phyloP scores from a whole-genome alignment of 2,888 invertebrate genomes.

The Limnephilus auricula region DNA sequence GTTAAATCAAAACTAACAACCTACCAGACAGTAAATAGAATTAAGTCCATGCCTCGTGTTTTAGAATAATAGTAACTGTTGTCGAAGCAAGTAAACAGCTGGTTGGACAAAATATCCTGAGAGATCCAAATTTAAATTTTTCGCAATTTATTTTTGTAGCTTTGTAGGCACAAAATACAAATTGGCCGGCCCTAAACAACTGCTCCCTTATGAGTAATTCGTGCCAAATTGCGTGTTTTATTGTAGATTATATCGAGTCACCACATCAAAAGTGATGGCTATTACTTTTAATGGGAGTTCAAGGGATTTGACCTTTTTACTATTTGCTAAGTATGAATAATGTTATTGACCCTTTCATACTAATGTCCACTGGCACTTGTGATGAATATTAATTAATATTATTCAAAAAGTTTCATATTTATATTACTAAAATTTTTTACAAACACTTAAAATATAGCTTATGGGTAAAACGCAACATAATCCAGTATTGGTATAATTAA shows the following conservation, averaged over 20 bases:
- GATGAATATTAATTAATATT: background rate
- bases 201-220: background rate
- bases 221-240: background rate
- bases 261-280: constrained; percentile 2
- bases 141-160: background rate
- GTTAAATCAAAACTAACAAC: background rate
- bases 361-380: background rate
- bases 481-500: no score
- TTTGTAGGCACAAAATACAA: background rate
- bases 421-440: no score
- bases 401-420: background rate
- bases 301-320: background rate
- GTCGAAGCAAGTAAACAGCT: background rate
- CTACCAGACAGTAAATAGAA: background rate
- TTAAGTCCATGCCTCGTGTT: background rate
- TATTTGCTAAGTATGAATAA: constrained; percentile 2
- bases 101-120: background rate
- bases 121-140: background rate
- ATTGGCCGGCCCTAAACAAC: background rate
- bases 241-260: constrained; percentile 2
- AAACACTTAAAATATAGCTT: no score
- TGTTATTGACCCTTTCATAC: background rate
- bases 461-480: no score
- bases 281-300: constrained; percentile 2
- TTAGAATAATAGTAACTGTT: background rate